Evolutionary conservation across 2,888 invertebrate genomes (phyloP).

Genomic region (Zele albiditarsus): DNA sequence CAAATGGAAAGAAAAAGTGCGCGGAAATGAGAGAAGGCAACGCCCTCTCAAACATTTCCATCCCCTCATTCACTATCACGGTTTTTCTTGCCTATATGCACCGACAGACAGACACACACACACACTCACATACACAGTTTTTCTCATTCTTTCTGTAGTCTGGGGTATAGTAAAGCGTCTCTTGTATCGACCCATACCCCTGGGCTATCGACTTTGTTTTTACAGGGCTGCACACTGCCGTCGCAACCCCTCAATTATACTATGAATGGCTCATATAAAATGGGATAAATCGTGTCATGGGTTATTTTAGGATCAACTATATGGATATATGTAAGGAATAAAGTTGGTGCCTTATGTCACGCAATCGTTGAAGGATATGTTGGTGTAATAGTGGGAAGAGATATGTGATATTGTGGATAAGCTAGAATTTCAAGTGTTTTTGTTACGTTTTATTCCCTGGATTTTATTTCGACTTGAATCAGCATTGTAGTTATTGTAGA

Average conservation of each 20-base stretch:
- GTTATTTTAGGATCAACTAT: not conserved
- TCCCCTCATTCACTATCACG: conserved; percentile 3
- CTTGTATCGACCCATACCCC: conserved; percentile 53
- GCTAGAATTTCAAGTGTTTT: too few species aligned
- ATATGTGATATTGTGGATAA: not conserved
- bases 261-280: conserved; percentile 1
- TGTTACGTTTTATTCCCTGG: too few species aligned
- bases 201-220: conserved; percentile 17
- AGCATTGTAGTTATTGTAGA: too few species aligned
- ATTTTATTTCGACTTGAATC: too few species aligned
- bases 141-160: conserved; percentile 31
- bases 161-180: conserved; percentile 42
- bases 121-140: conserved; percentile 28
- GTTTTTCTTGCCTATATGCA: not conserved
- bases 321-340: not conserved
- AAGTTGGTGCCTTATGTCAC: not conserved
- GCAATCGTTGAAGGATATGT: not conserved
- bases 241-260: not conserved
- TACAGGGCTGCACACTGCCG: not conserved
- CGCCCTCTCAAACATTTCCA: conserved; percentile 35
- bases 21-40: conserved; percentile 36
- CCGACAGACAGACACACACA: conserved; percentile 39
- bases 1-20: conserved; percentile 21
- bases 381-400: not conserved
- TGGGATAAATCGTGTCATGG: not conserved